phyloP scores from a whole-genome alignment of 2,797 vertebrate genomes.

The Pseudochaenichthys georgianus region DNA sequence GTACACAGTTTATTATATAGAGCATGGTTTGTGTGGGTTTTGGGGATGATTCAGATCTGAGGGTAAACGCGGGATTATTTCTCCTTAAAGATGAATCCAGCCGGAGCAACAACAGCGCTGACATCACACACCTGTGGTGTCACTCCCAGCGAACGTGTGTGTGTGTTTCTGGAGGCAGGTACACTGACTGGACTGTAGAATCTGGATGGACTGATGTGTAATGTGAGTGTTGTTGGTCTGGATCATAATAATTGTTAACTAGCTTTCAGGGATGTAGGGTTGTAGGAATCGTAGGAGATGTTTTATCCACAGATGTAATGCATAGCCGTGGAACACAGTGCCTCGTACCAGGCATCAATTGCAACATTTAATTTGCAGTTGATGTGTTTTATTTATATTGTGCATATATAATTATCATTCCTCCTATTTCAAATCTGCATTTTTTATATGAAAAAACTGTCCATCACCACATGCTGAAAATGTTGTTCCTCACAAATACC shows the following conservation, averaged over 20 bases:
- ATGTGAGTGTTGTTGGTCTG: neutral
- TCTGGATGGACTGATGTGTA: neutral
- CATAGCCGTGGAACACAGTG: neutral
- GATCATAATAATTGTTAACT: neutral
- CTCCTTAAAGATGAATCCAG: constrained; percentile 20
- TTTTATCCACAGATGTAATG: neutral
- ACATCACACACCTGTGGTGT: constrained; percentile 6
- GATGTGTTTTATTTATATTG: neutral
- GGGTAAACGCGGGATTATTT: constrained; percentile 15
- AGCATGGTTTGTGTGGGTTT: constrained; percentile 20
- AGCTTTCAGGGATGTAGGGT: neutral
- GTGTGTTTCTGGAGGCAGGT: neutral
- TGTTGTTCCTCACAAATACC: neutral
- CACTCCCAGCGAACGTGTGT: neutral
- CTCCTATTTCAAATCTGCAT: neutral
- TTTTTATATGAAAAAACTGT: neutral
- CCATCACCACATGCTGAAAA: neutral
- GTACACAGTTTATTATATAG: constrained; percentile 27
- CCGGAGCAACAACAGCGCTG: neutral
- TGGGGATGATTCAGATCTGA: constrained; percentile 9
- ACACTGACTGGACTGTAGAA: neutral
- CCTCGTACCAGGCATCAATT: neutral
- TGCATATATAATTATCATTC: neutral
- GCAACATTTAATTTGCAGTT: neutral
- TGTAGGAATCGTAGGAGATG: too few species aligned